Percentiles rank a stretch among this genome's conserved stretches.
Conservation (phyloP, 1,140 invertebrate species). For the Aplysia californica region DNA sequence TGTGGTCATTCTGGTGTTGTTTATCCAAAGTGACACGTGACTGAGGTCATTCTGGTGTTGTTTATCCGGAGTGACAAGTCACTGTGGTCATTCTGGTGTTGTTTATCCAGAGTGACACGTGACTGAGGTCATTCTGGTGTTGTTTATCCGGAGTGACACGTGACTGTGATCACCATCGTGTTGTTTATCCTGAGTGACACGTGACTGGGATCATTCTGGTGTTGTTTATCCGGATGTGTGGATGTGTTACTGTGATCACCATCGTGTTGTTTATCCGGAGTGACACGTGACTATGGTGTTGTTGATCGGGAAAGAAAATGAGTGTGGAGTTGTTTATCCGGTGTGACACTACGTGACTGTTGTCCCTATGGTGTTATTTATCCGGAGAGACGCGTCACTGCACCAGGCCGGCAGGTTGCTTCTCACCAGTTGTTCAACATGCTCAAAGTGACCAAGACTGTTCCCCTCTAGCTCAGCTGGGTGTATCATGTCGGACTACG, state of each 20-base stretch:
- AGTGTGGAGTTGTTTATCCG: not conserved
- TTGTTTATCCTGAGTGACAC: not conserved
- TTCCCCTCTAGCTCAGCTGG: too few relatives aligned
- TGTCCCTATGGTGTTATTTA: too few relatives aligned
- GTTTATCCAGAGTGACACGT: conserved; percentile 30
- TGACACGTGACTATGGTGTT: not conserved
- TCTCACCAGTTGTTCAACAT: too few relatives aligned
- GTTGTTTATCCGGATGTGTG: too few relatives aligned
- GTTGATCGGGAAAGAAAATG: too few relatives aligned
- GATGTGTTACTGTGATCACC: too few relatives aligned
- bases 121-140: conserved; percentile 31
- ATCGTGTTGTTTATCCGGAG: too few relatives aligned
- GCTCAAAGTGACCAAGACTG: too few relatives aligned
- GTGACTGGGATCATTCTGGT: not conserved
- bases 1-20: conserved; percentile 31
- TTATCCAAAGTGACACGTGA: conserved; percentile 30
- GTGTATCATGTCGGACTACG: too few relatives aligned
- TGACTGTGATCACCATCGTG: not conserved
- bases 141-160: conserved; percentile 27
- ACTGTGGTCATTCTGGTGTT: conserved; percentile 33
- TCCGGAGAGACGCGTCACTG: not conserved
- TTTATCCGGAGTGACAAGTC: conserved; percentile 29
- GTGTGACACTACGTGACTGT: too few relatives aligned
- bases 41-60: conserved; percentile 30
- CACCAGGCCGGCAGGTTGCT: too few relatives aligned